A percentile compares a stretch with the other conserved stretches of the same genome.
phyloP scores from a whole-genome alignment of 2,888 invertebrate species.

The Cancer borealis region DNA sequence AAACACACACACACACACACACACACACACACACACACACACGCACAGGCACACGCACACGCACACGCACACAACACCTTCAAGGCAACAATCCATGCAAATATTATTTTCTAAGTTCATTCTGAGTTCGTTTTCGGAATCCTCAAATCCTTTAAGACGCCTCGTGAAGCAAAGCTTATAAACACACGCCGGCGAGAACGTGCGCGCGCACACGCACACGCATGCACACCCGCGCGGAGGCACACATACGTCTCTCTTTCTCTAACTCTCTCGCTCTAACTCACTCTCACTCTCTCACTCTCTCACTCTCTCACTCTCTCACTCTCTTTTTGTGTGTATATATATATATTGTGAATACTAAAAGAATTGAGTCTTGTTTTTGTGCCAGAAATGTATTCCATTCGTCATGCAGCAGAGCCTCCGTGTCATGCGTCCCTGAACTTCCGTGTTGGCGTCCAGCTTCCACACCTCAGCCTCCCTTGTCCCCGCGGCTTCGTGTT shows the following conservation, averaged over 20 bases:
- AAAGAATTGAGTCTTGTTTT: neutral
- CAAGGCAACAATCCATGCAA: neutral
- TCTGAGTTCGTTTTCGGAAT: slow-evolving; percentile 28
- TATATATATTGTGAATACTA: neutral
- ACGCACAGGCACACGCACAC: neutral
- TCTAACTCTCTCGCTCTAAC: too few relatives aligned
- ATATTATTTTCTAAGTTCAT: slow-evolving; percentile 1
- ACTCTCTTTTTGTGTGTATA: neutral
- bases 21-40: slow-evolving; percentile 1
- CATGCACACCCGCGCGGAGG: neutral
- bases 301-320: neutral
- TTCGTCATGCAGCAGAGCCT: neutral
- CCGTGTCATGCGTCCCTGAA: neutral
- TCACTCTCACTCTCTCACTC: neutral
- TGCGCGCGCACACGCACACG: neutral
- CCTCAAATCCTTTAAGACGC: slow-evolving; percentile 22
- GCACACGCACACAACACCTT: neutral
- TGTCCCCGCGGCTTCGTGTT: neutral
- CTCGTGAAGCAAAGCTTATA: slow-evolving; percentile 28
- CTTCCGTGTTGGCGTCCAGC: too few relatives aligned
- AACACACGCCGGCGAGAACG: neutral
- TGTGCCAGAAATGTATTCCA: neutral
- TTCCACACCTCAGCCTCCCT: neutral
- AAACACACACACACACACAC: neutral
- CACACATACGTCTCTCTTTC: neutral